Evolutionary conservation across 2,888 invertebrate species (phyloP), one percentile per base, ranked within the genome.

Genomic region (Kryphioiulus occultus): DNA sequence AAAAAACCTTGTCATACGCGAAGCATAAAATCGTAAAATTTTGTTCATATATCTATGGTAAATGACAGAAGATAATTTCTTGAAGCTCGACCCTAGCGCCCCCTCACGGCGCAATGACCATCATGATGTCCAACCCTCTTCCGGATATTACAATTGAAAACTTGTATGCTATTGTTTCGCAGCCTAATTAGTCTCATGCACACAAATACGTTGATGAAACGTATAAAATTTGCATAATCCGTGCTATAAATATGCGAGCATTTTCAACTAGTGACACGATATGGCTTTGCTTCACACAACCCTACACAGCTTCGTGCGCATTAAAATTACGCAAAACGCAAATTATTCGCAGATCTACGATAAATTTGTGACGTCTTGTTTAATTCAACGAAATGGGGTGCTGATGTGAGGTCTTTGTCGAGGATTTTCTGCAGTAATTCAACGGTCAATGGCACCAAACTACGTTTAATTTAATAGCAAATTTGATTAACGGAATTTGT

Each of bases 191-290:
- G 26, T 22, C 68, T 68, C 68, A 68, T 68, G 68, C 68, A 10
- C 68, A 68, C 68, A 68, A 68, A 68, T 68, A 68, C 68, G 68
- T 26, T 26, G 68, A 68, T 68, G 68, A 26, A 68, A 68, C 22
- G 68, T 68, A 68, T 68, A 68, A 68, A 68, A 68, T 68, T 68
- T 68, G 68, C 68, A 68, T 68, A 68, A 68, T 68, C 68, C 68
- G 22, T 22, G 68, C 68, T 68, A 26, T 68, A 68, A 68, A 68
- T 68, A 68, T 68, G 68, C 68, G 12, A 2, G 68, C 68, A 26
- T 68, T 68, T 68, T 26, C 22, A 26, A 68, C 22, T 22, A 68
- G 68, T 68, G 26, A 68, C 68, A 68, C 68, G 68, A 68, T 68
- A 68, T 68, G 68, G 26, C 68, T 22, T 68, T 26, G 68, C 22